These are phyloP conservation scores for Coelopa frigida DNA, from an alignment of 1,140 invertebrate species.

Conservation along the genomic window DNA sequence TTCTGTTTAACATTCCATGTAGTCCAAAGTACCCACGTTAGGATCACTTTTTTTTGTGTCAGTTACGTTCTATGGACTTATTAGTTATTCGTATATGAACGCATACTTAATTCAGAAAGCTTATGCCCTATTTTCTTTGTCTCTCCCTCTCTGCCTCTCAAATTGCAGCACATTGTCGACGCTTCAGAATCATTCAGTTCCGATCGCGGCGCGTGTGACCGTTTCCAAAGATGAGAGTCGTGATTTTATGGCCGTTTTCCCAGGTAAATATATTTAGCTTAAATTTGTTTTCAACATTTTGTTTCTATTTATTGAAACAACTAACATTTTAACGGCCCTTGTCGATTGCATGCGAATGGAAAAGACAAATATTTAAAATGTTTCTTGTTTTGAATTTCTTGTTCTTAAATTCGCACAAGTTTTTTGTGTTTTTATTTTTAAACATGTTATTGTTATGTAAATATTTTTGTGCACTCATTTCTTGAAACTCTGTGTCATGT, in stretches of 20 bases:
- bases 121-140: background rate
- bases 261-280: slow-evolving; percentile 44
- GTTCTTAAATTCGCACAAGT: too few species aligned
- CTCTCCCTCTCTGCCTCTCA: slow-evolving; percentile 8
- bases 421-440: background rate
- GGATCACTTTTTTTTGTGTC: slow-evolving; percentile 1
- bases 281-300: background rate
- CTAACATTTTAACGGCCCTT: too few species aligned
- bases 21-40: background rate
- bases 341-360: too few species aligned
- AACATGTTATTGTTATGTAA: slow-evolving; percentile 6
- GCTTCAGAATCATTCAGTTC: slow-evolving; percentile 44
- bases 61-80: slow-evolving; percentile 11
- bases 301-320: too few species aligned
- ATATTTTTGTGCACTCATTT: slow-evolving; percentile 2
- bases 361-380: background rate
- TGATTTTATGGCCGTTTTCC: slow-evolving; percentile 80
- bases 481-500: slow-evolving; percentile 5
- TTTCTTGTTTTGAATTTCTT: too few species aligned
- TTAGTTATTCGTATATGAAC: slow-evolving; percentile 12
- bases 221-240: slow-evolving; percentile 71
- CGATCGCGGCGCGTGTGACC: slow-evolving; percentile 54
- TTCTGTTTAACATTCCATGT: too few species aligned
- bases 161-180: slow-evolving; percentile 38
- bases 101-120: too few species aligned